Evolutionary conservation across 1,140 invertebrate genomes (phyloP).

Genomic region (Heliothis subflexa): DNA sequence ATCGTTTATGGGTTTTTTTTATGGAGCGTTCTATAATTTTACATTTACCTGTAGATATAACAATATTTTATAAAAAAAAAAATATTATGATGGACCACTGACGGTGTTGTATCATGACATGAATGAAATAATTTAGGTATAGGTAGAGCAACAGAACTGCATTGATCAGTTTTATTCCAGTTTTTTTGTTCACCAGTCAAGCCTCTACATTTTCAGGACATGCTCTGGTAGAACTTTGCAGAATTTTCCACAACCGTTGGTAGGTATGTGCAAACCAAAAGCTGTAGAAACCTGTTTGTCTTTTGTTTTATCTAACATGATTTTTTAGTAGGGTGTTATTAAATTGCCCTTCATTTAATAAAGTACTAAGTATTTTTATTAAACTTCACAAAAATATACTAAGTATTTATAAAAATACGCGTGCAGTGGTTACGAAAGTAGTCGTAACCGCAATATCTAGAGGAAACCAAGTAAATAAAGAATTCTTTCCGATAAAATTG

Average conservation of each 20-base stretch:
- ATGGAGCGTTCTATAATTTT: no score
- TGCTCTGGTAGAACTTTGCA: conserved; percentile 7
- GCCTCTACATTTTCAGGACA: neutral
- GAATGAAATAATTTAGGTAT: conserved; percentile 7
- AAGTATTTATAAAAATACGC: no score
- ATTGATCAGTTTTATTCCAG: neutral
- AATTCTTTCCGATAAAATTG: neutral
- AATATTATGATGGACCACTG: no score
- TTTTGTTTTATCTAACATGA: no score
- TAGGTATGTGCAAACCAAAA: neutral
- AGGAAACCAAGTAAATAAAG: neutral
- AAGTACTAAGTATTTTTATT: no score
- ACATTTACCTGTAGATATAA: no score
- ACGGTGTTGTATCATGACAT: neutral
- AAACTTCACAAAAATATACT: no score
- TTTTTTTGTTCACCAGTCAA: conserved; percentile 17
- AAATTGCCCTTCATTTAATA: no score
- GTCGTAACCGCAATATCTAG: neutral
- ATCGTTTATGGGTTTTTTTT: no score
- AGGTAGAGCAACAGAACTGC: neutral
- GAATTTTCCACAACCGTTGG: conserved; percentile 21
- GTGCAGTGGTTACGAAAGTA: neutral
- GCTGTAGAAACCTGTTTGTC: neutral
- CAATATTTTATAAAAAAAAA: no score
- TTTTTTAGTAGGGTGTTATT: no score